These are phyloP conservation scores for Heliocidaris erythrogramma DNA, from an alignment of 35 echinoderm and acorn worm genomes.

Conservation along the genomic window DNA sequence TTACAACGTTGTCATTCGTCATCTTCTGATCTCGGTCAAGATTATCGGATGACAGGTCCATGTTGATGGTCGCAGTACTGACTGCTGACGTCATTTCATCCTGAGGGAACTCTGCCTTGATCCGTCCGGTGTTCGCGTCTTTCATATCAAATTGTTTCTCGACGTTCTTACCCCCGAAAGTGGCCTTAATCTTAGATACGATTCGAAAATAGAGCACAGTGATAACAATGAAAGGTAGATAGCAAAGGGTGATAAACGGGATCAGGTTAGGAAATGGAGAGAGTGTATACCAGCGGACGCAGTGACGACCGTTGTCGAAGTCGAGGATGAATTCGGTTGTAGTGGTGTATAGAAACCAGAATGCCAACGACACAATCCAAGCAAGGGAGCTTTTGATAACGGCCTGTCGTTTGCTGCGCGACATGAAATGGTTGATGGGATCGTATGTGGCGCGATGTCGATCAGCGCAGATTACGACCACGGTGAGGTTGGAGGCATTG, in stretches of 20 bases:
- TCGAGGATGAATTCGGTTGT: neutral
- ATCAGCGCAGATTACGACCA: constrained; percentile 54
- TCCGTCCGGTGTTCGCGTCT: neutral
- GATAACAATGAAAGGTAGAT: neutral
- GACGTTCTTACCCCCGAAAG: constrained; percentile 25
- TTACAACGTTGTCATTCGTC: neutral
- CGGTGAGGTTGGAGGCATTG: constrained; percentile 21
- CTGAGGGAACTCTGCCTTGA: neutral
- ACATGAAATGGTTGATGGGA: constrained; percentile 44
- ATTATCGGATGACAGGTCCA: neutral
- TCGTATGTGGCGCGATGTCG: constrained; percentile 56
- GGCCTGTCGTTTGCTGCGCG: constrained; percentile 30
- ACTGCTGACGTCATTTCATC: neutral
- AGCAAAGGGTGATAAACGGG: neutral
- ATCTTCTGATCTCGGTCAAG: neutral
- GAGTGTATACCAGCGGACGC: neutral
- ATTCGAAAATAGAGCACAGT: constrained; percentile 36
- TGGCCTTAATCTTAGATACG: neutral
- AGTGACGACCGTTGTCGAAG: constrained; percentile 14
- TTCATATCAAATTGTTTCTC: neutral
- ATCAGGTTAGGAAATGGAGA: neutral
- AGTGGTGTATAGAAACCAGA: neutral
- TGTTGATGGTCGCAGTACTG: neutral
- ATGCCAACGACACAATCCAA: constrained; percentile 7
- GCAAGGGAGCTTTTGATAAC: neutral